These are phyloP conservation scores for Parus major DNA, from an alignment of 2,113 vertebrate genomes.

Conservation along the genomic window DNA sequence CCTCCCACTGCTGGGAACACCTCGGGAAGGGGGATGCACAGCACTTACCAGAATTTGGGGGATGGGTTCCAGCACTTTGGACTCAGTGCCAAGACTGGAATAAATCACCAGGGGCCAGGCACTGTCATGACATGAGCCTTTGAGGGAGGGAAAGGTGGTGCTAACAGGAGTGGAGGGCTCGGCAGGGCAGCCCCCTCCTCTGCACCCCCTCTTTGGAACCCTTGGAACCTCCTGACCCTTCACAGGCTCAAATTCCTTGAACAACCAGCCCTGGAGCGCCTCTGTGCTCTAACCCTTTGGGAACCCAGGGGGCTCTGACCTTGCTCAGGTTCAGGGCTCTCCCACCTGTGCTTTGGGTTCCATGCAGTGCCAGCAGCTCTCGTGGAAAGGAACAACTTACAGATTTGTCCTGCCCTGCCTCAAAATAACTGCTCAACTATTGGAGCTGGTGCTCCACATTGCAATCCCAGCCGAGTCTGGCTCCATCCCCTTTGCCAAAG, in stretches of 20 bases:
- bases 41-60: constrained; percentile 30
- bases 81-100: not conserved
- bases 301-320: not conserved
- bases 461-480: not conserved
- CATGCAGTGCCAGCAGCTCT: not conserved
- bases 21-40: not conserved
- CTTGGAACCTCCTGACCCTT: not conserved
- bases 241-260: not conserved
- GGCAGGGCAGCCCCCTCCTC: not conserved
- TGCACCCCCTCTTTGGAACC: not conserved
- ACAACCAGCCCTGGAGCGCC: not conserved
- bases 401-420: not conserved
- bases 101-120: not conserved
- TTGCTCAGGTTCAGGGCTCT: not conserved
- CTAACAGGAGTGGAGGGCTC: too few species aligned
- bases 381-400: rapidly evolving
- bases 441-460: not conserved
- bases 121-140: not conserved
- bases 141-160: rapidly evolving
- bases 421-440: not conserved
- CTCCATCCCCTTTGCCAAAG: not conserved
- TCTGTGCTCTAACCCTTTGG: not conserved
- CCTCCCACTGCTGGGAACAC: constrained; percentile 53
- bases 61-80: not conserved
- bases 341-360: not conserved